Percentiles rank a stretch among this genome's conserved stretches.
These are phyloP conservation scores for Diaphora mendica DNA, from an alignment of 2,888 invertebrate species.

Conservation along the genomic window DNA sequence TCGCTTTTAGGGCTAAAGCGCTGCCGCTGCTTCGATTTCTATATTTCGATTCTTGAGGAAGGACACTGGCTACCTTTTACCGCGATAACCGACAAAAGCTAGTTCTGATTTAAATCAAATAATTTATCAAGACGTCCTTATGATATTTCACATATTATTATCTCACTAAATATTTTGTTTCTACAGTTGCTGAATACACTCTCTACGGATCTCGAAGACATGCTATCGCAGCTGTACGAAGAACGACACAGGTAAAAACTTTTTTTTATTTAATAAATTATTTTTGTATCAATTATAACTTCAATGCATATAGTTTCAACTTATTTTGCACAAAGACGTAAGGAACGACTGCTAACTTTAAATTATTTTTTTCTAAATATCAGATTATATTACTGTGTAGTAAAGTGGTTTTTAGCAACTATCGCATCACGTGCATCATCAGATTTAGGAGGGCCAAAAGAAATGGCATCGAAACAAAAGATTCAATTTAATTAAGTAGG, in stretches of 20 bases:
- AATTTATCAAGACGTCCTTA: too few species aligned
- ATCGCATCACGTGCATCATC: background rate
- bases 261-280: too few species aligned
- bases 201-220: conserved; percentile 94
- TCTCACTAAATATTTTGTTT: conserved; percentile 22
- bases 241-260: conserved; percentile 83
- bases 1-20: too few species aligned
- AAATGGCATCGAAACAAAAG: background rate
- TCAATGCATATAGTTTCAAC: background rate
- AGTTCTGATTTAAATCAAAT: too few species aligned
- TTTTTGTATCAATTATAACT: background rate
- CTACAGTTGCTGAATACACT: conserved; percentile 93
- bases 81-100: too few species aligned
- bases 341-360: too few species aligned
- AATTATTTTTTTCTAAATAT: too few species aligned
- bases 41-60: too few species aligned
- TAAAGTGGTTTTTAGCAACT: background rate
- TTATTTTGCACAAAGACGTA: background rate
- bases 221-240: conserved; percentile 93
- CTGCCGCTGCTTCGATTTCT: too few species aligned
- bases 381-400: too few species aligned
- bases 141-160: too few species aligned
- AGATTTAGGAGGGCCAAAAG: background rate
- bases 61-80: too few species aligned
- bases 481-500: background rate